Evolutionary conservation across 2,888 invertebrate genomes (phyloP).

Genomic region (Stenchaetothrips biformis): DNA sequence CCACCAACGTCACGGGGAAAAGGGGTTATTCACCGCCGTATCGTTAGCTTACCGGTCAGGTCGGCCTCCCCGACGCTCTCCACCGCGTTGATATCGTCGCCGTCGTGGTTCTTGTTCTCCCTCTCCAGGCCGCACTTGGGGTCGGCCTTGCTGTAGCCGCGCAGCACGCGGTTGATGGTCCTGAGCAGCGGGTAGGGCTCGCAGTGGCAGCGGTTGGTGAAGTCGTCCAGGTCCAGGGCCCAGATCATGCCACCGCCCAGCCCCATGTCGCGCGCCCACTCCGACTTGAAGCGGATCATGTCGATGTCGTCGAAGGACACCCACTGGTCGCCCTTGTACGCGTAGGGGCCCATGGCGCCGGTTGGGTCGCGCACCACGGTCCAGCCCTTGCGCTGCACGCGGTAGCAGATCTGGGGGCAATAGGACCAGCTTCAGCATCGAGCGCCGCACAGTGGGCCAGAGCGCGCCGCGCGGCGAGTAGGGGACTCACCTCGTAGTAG

Average conservation of each 20-base stretch:
- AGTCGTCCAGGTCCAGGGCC: slow-evolving; percentile 85
- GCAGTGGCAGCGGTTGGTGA: slow-evolving; percentile 73
- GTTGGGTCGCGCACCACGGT: slow-evolving; percentile 69
- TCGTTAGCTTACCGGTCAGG: slow-evolving; percentile 29
- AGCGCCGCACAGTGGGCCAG: too few relatives aligned
- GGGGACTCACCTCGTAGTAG: slow-evolving; percentile 71
- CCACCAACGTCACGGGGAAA: background rate
- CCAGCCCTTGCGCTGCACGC: slow-evolving; percentile 71
- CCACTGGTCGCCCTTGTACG: slow-evolving; percentile 81
- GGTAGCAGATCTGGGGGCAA: slow-evolving; percentile 66
- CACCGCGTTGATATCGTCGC: background rate
- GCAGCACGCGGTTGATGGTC: slow-evolving; percentile 73
- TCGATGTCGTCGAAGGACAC: slow-evolving; percentile 85
- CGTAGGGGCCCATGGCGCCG: slow-evolving; percentile 83
- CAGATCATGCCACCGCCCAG: slow-evolving; percentile 86
- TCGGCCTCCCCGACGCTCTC: slow-evolving; percentile 20
- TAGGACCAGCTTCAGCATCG: slow-evolving; percentile 26
- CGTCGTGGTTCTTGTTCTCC: background rate
- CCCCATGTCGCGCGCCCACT: slow-evolving; percentile 71
- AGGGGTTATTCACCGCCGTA: background rate
- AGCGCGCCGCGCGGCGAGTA: background rate
- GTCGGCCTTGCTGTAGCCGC: slow-evolving; percentile 61
- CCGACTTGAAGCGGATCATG: slow-evolving; percentile 77
- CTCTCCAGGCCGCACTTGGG: slow-evolving; percentile 54
- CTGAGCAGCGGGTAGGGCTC: slow-evolving; percentile 74